phyloP scores from a whole-genome alignment of 2,113 vertebrate genomes.

The Leucosticte australis region DNA sequence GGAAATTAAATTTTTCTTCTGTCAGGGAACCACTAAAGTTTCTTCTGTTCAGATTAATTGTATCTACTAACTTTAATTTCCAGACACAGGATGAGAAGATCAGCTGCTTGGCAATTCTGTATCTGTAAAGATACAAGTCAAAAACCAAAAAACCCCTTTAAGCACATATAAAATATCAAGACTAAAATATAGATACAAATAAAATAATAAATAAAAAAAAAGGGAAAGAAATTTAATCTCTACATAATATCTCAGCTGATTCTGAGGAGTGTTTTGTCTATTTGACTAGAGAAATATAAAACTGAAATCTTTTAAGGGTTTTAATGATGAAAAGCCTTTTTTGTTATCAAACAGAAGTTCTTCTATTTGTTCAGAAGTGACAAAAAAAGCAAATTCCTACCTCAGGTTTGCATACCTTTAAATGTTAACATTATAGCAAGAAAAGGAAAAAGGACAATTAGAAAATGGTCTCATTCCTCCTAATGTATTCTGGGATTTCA shows the following conservation, averaged over 20 bases:
- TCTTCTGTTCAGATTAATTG: background rate
- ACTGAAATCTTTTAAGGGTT: background rate
- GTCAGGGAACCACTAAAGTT: background rate
- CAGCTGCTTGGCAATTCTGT: background rate
- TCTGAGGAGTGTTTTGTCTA: background rate
- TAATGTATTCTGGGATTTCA: background rate
- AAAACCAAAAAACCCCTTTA: rapidly evolving
- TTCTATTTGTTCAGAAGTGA: background rate
- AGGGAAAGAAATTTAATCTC: background rate
- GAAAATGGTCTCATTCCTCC: background rate
- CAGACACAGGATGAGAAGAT: background rate
- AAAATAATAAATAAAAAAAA: background rate
- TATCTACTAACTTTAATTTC: background rate
- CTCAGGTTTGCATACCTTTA: background rate
- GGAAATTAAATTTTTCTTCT: background rate
- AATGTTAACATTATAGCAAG: background rate
- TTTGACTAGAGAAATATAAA: background rate
- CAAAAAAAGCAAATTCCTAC: background rate
- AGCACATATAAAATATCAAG: background rate
- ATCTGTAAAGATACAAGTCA: background rate
- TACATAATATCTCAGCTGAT: background rate
- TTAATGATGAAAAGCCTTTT: background rate
- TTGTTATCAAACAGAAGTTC: background rate
- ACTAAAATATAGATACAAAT: background rate
- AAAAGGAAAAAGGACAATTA: background rate